phyloP scores from a whole-genome alignment of 2,888 invertebrate genomes.

The Chironomus tentans region DNA sequence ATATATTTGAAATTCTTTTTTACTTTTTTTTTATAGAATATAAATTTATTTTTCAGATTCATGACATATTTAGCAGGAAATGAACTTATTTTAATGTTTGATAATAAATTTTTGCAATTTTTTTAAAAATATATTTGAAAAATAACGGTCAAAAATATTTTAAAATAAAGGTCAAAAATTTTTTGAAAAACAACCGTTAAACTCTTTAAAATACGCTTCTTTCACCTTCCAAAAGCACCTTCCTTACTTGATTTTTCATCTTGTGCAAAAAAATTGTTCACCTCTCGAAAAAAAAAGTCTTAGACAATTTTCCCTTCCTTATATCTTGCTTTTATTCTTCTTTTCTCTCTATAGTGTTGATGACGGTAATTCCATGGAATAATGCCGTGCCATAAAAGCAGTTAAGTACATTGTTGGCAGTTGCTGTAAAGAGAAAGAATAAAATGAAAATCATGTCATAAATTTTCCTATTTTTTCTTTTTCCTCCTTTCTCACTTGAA shows the following conservation, averaged over 20 bases:
- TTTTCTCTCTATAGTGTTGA: constrained; percentile 15
- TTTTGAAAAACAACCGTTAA: too few relatives aligned
- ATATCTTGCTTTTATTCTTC: not conserved
- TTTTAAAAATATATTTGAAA: too few relatives aligned
- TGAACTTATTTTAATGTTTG: too few relatives aligned
- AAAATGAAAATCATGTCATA: constrained; percentile 23
- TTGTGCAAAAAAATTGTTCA: not conserved
- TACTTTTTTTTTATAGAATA: too few relatives aligned
- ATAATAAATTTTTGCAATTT: too few relatives aligned
- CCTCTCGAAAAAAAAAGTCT: not conserved
- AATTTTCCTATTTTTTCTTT: constrained; percentile 4
- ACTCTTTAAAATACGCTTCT: too few relatives aligned
- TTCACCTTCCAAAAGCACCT: not conserved
- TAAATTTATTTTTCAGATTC: too few relatives aligned
- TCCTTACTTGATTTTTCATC: not conserved
- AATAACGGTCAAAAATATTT: too few relatives aligned
- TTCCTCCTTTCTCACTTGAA: not conserved
- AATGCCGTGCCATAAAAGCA: constrained; percentile 23
- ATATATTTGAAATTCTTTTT: too few relatives aligned
- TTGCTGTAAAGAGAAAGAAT: not conserved
- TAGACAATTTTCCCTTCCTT: constrained; percentile 10
- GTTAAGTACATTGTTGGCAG: constrained; percentile 27
- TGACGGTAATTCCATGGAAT: constrained; percentile 22
- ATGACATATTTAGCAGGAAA: too few relatives aligned
- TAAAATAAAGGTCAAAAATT: too few relatives aligned